phyloP scores from a whole-genome alignment of 2,797 vertebrate genomes.

The Coreius guichenoti region DNA sequence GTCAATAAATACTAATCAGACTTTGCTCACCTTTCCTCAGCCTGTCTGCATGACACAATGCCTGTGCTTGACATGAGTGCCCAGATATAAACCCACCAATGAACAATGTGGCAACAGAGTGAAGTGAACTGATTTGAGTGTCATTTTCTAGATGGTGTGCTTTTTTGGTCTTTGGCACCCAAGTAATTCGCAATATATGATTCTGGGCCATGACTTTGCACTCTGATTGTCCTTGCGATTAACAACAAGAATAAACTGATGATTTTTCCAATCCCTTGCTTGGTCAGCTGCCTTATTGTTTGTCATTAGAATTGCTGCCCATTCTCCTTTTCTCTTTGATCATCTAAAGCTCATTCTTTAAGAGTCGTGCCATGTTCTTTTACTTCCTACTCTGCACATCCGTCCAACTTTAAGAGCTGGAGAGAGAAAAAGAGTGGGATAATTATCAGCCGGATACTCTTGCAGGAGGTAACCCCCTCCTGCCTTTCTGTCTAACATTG shows the following conservation, averaged over 20 bases:
- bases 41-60: constrained; percentile 35
- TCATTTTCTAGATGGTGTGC: not conserved
- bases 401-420: not conserved
- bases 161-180: not conserved
- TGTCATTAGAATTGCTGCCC: not conserved
- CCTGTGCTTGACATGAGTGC: constrained; percentile 2
- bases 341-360: constrained; percentile 15
- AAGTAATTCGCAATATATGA: not conserved
- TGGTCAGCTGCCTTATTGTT: constrained; percentile 18
- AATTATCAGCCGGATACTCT: constrained; percentile 44
- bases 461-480: constrained; percentile 40
- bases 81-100: not conserved
- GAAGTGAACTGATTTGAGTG: constrained; percentile 7
- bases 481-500: constrained; percentile 31
- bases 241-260: not conserved
- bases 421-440: constrained; percentile 30
- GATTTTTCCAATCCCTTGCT: constrained; percentile 7
- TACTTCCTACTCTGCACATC: constrained; percentile 30
- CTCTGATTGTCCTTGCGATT: not conserved
- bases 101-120: not conserved
- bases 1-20: constrained; percentile 56
- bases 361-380: not conserved
- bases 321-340: constrained; percentile 2
- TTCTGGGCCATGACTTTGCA: not conserved
- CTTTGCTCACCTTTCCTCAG: constrained; percentile 28